These are phyloP conservation scores for Drosophila littoralis DNA, from an alignment of 1,140 invertebrate species.

Conservation along the genomic window DNA sequence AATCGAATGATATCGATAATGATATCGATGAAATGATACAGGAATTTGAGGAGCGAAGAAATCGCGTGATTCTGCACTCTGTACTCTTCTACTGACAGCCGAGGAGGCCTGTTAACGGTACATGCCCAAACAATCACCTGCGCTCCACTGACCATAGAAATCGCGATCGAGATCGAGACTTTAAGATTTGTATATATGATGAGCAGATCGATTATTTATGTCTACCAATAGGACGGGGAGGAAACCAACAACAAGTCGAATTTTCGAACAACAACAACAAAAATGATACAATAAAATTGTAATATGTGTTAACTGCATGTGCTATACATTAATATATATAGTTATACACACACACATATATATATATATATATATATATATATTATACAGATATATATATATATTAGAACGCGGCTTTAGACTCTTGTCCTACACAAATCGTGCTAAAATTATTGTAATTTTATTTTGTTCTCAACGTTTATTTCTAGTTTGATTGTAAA, in stretches of 20 bases:
- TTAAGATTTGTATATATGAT: constrained; percentile 36
- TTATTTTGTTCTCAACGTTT: constrained; percentile 42
- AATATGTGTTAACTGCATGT: constrained; percentile 45
- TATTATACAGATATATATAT: background rate
- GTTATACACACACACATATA: constrained; percentile 14
- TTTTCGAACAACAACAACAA: constrained; percentile 27
- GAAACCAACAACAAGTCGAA: constrained; percentile 28
- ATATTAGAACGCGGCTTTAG: constrained; percentile 34
- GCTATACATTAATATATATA: constrained; percentile 1
- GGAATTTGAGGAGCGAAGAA: constrained; percentile 96
- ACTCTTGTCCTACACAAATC: constrained; percentile 36
- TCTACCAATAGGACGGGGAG: constrained; percentile 8
- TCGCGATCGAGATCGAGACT: constrained; percentile 25
- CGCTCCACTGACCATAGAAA: constrained; percentile 19
- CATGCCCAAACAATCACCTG: constrained; percentile 49
- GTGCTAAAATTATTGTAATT: constrained; percentile 35
- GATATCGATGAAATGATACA: constrained; percentile 98
- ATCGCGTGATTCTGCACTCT: constrained; percentile 95
- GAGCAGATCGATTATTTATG: constrained; percentile 23
- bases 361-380: constrained; percentile 13
- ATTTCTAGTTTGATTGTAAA: constrained; percentile 46
- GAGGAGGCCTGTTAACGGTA: constrained; percentile 30
- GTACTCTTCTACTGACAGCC: constrained; percentile 94
- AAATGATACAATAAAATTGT: constrained; percentile 48
- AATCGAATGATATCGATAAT: constrained; percentile 97